phyloP scores from a whole-genome alignment of 2,888 invertebrate species.

The Drosophila vallismaia region DNA sequence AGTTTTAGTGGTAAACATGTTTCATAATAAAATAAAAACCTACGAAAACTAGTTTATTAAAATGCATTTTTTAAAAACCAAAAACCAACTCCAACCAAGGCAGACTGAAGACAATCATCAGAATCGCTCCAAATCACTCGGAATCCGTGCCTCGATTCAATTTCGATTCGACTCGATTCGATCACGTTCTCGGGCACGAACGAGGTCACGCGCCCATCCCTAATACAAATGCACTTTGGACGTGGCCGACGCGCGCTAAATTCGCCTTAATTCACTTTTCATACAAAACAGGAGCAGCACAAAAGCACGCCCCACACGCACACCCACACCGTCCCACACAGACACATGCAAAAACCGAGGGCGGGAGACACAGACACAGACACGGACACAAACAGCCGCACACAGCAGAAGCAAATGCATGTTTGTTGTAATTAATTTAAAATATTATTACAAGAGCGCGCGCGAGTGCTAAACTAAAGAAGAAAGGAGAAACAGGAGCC shows the following conservation, averaged over 20 bases:
- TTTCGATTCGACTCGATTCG: constrained; percentile 32
- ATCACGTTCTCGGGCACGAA: constrained; percentile 36
- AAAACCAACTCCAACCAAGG: background rate
- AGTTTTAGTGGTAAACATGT: too few species aligned
- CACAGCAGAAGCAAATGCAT: constrained; percentile 47
- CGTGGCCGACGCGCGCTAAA: constrained; percentile 76
- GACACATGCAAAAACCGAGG: constrained; percentile 9
- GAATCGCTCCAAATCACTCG: constrained; percentile 25
- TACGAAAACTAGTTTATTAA: background rate
- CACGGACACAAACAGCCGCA: constrained; percentile 28
- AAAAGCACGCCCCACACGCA: constrained; percentile 68
- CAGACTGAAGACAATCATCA: constrained; percentile 26
- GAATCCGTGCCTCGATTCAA: constrained; percentile 20
- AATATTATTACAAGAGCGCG: constrained; percentile 80
- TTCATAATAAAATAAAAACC: too few species aligned
- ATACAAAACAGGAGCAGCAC: constrained; percentile 70
- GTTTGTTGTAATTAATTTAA: constrained; percentile 82
- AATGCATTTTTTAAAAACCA: background rate
- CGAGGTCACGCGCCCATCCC: constrained; percentile 42
- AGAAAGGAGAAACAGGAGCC: constrained; percentile 48
- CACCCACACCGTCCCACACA: constrained; percentile 23
- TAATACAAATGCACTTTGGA: constrained; percentile 77
- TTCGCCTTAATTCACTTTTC: constrained; percentile 81
- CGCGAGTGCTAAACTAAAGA: constrained; percentile 73
- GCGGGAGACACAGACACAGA: constrained; percentile 14